These are phyloP conservation scores for Eudemis profundana DNA, from an alignment of 2,888 invertebrate genomes.

Conservation along the genomic window DNA sequence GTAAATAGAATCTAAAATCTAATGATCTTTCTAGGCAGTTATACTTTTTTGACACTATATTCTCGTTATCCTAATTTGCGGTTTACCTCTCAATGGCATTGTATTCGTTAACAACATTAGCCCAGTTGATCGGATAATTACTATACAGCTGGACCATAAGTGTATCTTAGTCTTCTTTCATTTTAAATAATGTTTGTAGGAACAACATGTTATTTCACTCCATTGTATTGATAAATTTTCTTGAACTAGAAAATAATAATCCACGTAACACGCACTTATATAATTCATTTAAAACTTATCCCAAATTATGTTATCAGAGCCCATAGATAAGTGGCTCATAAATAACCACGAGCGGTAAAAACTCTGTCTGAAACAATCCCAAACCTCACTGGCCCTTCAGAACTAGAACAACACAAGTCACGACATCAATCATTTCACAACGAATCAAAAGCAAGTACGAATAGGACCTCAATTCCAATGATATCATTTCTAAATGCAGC, in stretches of 20 bases:
- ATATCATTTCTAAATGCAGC: background rate
- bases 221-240: too few species aligned
- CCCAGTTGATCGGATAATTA: too few species aligned
- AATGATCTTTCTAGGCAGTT: too few species aligned
- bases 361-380: constrained; percentile 60
- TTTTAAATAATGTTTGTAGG: too few species aligned
- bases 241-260: background rate
- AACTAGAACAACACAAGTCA: background rate
- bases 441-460: background rate
- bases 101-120: too few species aligned
- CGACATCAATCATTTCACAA: background rate
- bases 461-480: background rate
- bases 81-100: too few species aligned
- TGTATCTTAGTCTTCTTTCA: too few species aligned
- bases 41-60: too few species aligned
- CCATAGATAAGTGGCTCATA: constrained; percentile 42
- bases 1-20: too few species aligned
- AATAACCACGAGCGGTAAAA: constrained; percentile 50
- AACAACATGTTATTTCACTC: too few species aligned
- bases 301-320: constrained; percentile 35
- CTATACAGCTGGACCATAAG: too few species aligned
- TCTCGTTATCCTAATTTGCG: too few species aligned
- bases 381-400: constrained; percentile 37
- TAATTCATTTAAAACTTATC: constrained; percentile 25
- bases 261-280: constrained; percentile 15